Evolutionary conservation across 2,113 vertebrate species (phyloP), one percentile per base, ranked within the genome.

Genomic region (Craseonycteris thonglongyai): DNA sequence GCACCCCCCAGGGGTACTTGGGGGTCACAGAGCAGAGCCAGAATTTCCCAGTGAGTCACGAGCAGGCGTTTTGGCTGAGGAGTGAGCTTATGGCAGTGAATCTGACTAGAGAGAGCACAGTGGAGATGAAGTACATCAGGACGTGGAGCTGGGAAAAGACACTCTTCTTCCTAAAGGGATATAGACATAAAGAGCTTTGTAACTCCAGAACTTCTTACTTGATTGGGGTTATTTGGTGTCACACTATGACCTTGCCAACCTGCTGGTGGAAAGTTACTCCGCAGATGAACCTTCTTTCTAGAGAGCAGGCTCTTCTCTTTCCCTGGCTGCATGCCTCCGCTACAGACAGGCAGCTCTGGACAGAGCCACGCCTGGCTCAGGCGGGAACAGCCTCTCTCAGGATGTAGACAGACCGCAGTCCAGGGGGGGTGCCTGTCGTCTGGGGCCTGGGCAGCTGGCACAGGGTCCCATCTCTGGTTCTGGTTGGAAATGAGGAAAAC

Each of bases 21-120:
- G n/a, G n/a, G n/a, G 26, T 38, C 45, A 6, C 21, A 19, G 49
- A 75, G 66, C 40, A 13, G 51, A 66, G 2, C 49, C 33, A 49
- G 40, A n/a, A n/a, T n/a, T n/a, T n/a, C n/a, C n/a, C n/a, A 3
- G 0, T 8, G 38, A 14, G 30, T 30, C 0, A 1, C 75, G 26
- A 35, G 3, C 11, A 9, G 78, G 19, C 9, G 1, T 68, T n/a
- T 58, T 68, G 21, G 2, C 33, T 24, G 28, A 40, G 49, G 61
- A 42, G 22, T 47, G 19, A 38, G 54, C 45, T 47, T 42, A 38
- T 33, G 11, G 1, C 5, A 18, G 81, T 51, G 24, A 1, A 33
- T 49, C 38, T 19, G 18, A 9, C 3, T 30, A 30, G 69, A 83
- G 49, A 86, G 51, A 30, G 45, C 13, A 21, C 5, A 26, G 11